Evolutionary conservation across 2,888 invertebrate species (phyloP), one percentile per base, ranked within the genome.

Genomic region (Euzetes globulus): DNA sequence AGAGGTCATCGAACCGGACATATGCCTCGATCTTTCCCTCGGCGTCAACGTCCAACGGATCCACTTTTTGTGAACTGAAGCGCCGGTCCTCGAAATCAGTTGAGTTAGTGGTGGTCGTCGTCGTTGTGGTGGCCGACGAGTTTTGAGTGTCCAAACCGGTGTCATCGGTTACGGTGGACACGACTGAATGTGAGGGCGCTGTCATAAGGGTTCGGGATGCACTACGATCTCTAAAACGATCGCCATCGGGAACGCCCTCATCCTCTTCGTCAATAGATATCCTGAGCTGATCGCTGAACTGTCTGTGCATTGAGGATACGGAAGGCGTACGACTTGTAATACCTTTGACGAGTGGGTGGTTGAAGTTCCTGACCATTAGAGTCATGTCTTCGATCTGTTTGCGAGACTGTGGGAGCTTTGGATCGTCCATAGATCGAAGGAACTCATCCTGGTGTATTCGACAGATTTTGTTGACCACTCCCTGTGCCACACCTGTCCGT

Each of bases 1-100:
- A 91, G 84, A 90, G 94, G 80, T 89, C 89, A 0, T 88, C 85
- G 82, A 94, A 94, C 82, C 92, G 90, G 0, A 94, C 92, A 81
- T 94, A 94, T 0, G 91, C 87, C 73, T 87, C 87, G 2, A 94
- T 89, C 80, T 87, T 87, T 27, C 88, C 87, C 80, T 90, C 88
- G 78, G 86, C 87, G 79, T 90, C 89, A 1, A 87, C 82, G 1
- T 84, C 83, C 79, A 85, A 78, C 74, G 80, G 82, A 50, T 77
- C 55, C 50, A 55, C 73, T n/a, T 71, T 75, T 11, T 55, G 72
- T 60, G 74, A 73, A 17, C 76, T 75, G 72, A 78, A 76, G 17
- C 37, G 27, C 33, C 63, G 52, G n/a, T 68, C 50, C 15, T 75
- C 75, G 25, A 71, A 71, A 37, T 65, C 68, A 41, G 41, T 73